Evolutionary conservation across 2,113 vertebrate genomes (phyloP).

Genomic region (Microcebus lehilahytsara): DNA sequence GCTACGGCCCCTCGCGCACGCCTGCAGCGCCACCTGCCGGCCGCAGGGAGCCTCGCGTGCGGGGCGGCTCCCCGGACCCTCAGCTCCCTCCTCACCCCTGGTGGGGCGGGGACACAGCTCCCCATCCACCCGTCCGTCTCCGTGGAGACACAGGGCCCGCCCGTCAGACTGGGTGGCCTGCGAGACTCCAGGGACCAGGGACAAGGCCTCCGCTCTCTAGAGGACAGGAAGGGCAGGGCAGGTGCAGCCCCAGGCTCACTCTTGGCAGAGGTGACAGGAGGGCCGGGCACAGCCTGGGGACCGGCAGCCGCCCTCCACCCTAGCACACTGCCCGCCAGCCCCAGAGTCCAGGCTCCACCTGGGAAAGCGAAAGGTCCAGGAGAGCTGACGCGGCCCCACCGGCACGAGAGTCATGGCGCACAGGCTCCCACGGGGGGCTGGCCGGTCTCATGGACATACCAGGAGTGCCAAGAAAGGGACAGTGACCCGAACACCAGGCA

Average conservation of each 20-base stretch:
- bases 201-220: background rate
- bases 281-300: background rate
- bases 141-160: background rate
- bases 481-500: background rate
- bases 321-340: background rate
- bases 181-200: background rate
- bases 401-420: background rate
- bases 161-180: background rate
- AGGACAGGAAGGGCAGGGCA: background rate
- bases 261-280: background rate
- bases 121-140: background rate
- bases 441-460: background rate
- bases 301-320: background rate
- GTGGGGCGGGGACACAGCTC: background rate
- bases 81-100: too few species aligned
- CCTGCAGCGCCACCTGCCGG: slow-evolving; percentile 44
- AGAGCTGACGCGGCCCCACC: background rate
- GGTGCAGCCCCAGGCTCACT: background rate
- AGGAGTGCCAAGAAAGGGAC: background rate
- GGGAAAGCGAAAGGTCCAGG: too few species aligned
- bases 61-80: rapidly evolving
- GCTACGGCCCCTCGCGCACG: rapidly evolving
- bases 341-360: background rate
- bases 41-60: rapidly evolving
- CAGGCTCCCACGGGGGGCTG: background rate